Evolutionary conservation across 2,888 invertebrate genomes (phyloP).

Genomic region (Plagiodera versicolora): DNA sequence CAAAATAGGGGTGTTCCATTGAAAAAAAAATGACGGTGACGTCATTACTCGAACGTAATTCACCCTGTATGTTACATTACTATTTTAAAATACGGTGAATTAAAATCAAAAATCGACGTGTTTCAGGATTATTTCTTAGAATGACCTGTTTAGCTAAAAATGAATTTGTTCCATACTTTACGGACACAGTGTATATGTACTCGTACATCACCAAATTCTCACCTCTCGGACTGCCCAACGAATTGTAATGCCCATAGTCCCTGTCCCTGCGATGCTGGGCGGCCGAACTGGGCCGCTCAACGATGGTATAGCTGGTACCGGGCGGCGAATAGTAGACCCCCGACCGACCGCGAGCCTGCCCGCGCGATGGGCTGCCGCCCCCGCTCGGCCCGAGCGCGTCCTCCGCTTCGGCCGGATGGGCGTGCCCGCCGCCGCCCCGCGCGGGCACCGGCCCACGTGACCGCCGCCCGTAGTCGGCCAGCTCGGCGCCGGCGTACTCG

Average conservation of each 20-base stretch:
- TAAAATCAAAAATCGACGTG: no score
- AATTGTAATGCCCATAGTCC: constrained; percentile 56
- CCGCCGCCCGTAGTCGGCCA: constrained; percentile 54
- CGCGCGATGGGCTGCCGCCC: constrained; percentile 55
- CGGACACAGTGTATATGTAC: no score
- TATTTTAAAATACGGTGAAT: no score
- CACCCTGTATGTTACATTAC: no score
- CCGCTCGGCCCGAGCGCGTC: constrained; percentile 61
- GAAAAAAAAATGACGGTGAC: no score
- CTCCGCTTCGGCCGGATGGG: constrained; percentile 58
- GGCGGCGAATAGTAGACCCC: constrained; percentile 85
- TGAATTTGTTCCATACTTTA: no score
- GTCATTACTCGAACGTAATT: no score
- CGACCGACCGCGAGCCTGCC: constrained; percentile 59
- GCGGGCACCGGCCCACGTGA: constrained; percentile 21
- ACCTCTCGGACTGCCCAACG: constrained; percentile 50
- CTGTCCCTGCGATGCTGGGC: constrained; percentile 58
- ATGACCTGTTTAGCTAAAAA: no score
- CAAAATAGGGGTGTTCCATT: no score
- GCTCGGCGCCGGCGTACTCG: constrained; percentile 55
- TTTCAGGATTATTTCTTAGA: no score
- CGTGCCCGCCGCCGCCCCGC: constrained; percentile 16
- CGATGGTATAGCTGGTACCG: constrained; percentile 86
- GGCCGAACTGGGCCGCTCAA: constrained; percentile 76
- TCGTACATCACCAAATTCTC: no score